A percentile compares a stretch with the other conserved stretches of the same genome.
Evolutionary conservation across 2,113 vertebrate genomes (phyloP).

Genomic region (Cyprinodon variegatus): DNA sequence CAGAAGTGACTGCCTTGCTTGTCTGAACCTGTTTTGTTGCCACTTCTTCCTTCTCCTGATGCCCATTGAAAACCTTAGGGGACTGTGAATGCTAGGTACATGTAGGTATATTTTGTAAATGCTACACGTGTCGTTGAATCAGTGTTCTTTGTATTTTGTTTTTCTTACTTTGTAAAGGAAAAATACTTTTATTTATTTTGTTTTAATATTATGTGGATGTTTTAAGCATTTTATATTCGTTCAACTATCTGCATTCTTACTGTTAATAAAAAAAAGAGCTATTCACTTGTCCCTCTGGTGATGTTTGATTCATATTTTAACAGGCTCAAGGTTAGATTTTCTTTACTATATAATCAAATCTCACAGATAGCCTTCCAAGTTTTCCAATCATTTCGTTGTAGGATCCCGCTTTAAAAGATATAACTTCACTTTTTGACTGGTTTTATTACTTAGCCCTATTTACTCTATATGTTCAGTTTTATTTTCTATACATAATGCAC

Average conservation of each 20-base stretch:
- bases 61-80: slow-evolving; percentile 43
- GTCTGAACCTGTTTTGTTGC: slow-evolving; percentile 41
- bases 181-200: slow-evolving; percentile 84
- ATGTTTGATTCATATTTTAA: slow-evolving; percentile 4
- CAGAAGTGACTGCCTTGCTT: slow-evolving; percentile 49
- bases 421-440: no score
- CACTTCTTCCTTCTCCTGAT: background rate
- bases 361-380: no score
- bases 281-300: slow-evolving; percentile 44
- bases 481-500: no score
- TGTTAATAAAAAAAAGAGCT: slow-evolving; percentile 92
- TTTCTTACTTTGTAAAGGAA: slow-evolving; percentile 87
- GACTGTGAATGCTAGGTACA: slow-evolving; percentile 83
- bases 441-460: no score
- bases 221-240: slow-evolving; percentile 90
- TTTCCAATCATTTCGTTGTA: no score
- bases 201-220: slow-evolving; percentile 87
- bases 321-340: no score
- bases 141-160: slow-evolving; percentile 78
- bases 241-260: slow-evolving; percentile 90
- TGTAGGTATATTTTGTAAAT: slow-evolving; percentile 75
- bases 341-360: no score
- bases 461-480: no score
- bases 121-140: slow-evolving; percentile 81
- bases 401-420: no score